Conservation (phyloP, 2,113 vertebrate species). For the Macroglossus sobrinus region DNA sequence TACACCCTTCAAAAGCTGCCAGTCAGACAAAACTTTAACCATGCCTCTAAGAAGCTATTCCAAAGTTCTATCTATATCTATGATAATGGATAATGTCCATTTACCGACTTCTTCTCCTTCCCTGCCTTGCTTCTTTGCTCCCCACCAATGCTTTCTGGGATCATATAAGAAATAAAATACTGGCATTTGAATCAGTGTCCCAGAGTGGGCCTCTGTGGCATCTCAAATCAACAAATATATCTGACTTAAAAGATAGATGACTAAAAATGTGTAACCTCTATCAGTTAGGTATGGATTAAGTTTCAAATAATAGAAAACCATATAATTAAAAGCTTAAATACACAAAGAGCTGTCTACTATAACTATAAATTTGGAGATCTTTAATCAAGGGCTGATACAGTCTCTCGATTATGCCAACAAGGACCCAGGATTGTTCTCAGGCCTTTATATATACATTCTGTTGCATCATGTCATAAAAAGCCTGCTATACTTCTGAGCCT, state of each 20-base stretch:
- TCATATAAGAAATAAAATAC: neutral
- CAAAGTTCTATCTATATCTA: neutral
- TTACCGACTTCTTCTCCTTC: neutral
- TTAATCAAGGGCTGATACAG: neutral
- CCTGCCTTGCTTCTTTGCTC: neutral
- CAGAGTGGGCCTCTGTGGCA: neutral
- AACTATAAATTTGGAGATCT: neutral
- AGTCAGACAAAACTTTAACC: neutral
- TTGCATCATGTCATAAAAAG: neutral
- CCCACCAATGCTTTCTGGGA: neutral
- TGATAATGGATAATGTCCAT: neutral
- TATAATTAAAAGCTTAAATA: neutral
- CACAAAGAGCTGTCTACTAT: neutral
- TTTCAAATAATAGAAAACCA: neutral
- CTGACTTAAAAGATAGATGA: neutral
- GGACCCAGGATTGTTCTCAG: neutral
- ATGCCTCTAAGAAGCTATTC: neutral
- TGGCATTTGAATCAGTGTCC: neutral
- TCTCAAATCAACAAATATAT: neutral
- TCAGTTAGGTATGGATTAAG: neutral
- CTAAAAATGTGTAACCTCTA: neutral
- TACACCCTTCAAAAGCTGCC: neutral
- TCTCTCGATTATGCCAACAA: neutral
- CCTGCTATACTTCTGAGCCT: neutral
- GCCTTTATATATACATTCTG: neutral